A percentile compares a stretch with the other conserved stretches of the same genome.
phyloP scores from a whole-genome alignment of 1,140 invertebrate species.

The Orius laevigatus region DNA sequence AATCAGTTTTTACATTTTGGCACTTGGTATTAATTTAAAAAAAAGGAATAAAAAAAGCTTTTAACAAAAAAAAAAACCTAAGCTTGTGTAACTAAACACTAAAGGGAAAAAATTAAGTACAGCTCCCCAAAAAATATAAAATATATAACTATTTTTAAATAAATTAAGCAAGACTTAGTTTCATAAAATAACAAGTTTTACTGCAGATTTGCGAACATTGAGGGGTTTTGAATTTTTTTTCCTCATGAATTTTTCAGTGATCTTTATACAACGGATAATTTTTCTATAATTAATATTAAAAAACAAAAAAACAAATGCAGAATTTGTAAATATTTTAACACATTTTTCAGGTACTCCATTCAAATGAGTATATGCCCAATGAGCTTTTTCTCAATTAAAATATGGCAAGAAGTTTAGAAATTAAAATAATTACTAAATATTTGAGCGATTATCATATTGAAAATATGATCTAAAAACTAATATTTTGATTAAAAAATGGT shows the following conservation, averaged over 20 bases:
- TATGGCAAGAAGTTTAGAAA: constrained; percentile 15
- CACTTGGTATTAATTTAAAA: neutral
- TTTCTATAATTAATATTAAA: no score
- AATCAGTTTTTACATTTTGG: neutral
- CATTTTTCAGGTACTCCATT: constrained; percentile 16
- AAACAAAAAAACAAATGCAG: no score
- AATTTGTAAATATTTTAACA: no score
- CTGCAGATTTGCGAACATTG: no score
- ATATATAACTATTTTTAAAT: constrained; percentile 11
- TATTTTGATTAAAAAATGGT: constrained; percentile 15
- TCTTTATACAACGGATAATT: neutral
- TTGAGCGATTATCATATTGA: constrained; percentile 16
- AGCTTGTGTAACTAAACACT: no score
- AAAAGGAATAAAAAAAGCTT: neutral
- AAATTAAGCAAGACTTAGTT: constrained; percentile 17
- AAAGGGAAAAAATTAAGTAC: no score
- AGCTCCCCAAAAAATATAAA: no score
- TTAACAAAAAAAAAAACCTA: no score
- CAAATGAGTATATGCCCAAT: constrained; percentile 9
- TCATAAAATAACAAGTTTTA: no score
- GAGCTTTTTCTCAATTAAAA: constrained; percentile 12
- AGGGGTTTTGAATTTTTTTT: no score
- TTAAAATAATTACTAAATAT: constrained; percentile 7
- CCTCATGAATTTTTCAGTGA: no score
- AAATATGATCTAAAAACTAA: constrained; percentile 15